phyloP scores from a whole-genome alignment of 2,888 invertebrate species.

The Mesoligia furuncula region DNA sequence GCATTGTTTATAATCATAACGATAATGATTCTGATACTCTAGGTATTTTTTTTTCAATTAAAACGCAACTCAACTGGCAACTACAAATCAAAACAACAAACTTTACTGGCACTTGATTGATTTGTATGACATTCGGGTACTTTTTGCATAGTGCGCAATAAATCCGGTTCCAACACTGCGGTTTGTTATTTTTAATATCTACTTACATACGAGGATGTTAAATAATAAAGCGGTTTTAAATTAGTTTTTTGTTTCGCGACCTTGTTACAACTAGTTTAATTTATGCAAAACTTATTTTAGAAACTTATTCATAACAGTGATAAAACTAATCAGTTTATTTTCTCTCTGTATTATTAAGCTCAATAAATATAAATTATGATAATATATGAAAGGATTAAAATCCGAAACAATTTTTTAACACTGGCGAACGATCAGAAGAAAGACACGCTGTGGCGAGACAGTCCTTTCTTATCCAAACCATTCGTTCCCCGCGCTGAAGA shows the following conservation, averaged over 20 bases:
- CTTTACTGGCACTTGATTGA: neutral
- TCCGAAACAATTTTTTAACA: neutral
- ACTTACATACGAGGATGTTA: neutral
- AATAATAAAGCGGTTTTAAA: neutral
- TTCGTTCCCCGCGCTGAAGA: neutral
- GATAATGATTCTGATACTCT: neutral
- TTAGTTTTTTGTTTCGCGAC: neutral
- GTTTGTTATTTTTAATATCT: neutral
- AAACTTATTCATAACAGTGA: neutral
- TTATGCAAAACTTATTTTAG: neutral
- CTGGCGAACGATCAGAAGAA: neutral
- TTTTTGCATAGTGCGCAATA: neutral
- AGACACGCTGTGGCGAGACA: neutral
- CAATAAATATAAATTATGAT: neutral
- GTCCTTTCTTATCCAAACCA: neutral
- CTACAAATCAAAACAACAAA: neutral
- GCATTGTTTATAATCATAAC: no score
- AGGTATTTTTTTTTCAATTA: neutral
- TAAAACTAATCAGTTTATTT: neutral
- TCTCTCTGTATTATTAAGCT: neutral
- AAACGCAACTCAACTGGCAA: neutral
- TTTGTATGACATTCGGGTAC: neutral
- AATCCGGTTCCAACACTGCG: neutral
- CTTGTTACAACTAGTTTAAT: conserved; percentile 6
- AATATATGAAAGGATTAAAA: neutral